Conservation (phyloP, 2,113 vertebrate species). For the Saguinus imperator region DNA sequence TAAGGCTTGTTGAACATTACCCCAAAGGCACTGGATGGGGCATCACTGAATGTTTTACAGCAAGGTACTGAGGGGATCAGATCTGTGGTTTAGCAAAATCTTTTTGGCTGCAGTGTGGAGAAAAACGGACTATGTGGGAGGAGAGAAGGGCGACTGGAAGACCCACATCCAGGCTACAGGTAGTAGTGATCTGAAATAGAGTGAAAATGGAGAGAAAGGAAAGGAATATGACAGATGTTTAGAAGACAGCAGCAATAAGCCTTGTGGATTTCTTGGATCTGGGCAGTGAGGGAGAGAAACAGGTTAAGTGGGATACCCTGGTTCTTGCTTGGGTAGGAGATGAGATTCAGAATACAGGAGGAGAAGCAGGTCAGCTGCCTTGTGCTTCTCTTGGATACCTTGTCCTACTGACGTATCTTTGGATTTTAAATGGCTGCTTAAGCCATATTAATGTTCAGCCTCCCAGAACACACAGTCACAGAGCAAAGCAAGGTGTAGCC, state of each 20-base stretch:
- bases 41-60: neutral
- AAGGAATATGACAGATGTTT: neutral
- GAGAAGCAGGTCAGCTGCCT: neutral
- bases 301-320: neutral
- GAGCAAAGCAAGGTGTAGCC: neutral
- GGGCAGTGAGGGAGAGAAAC: neutral
- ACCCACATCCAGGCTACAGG: neutral
- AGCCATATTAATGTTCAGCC: neutral
- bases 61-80: neutral
- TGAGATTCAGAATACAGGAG: neutral
- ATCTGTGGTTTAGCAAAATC: neutral
- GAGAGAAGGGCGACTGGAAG: neutral
- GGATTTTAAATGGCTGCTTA: neutral
- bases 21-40: neutral
- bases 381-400: neutral
- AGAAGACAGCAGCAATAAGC: neutral
- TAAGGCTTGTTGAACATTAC: neutral
- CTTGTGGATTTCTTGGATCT: neutral
- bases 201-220: neutral
- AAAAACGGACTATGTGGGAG: neutral
- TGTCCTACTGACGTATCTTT: neutral
- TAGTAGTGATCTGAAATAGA: neutral
- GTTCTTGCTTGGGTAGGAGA: neutral
- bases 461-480: neutral
- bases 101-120: neutral